Percentiles rank a stretch among this genome's conserved stretches.
Evolutionary conservation across 2,113 vertebrate species (phyloP).

Genomic region (Lynx canadensis): DNA sequence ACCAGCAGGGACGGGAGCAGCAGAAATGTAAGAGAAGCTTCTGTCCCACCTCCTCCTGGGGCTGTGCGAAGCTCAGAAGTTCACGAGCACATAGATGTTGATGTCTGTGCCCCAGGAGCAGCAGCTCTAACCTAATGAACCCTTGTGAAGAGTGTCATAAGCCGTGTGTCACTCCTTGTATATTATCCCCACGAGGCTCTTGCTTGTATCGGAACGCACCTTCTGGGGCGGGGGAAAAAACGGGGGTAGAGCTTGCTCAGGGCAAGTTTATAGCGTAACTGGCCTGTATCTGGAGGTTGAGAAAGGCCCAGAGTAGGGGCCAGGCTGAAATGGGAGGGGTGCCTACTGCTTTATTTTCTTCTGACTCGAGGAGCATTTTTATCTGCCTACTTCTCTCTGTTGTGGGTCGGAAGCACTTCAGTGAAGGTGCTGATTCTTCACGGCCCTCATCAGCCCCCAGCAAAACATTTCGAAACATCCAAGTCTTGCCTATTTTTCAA

Average conservation of each 20-base stretch:
- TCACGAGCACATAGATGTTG: rapidly evolving
- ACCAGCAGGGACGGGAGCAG: not conserved
- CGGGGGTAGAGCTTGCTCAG: not conserved
- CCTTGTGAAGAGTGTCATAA: not conserved
- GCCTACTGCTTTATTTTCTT: not conserved
- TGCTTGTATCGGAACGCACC: not conserved
- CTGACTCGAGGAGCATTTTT: no score
- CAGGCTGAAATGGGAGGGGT: not conserved
- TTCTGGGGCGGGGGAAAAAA: rapidly evolving
- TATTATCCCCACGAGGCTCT: rapidly evolving
- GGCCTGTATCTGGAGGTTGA: not conserved
- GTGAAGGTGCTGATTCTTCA: not conserved
- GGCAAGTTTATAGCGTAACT: not conserved
- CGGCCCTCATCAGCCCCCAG: not conserved
- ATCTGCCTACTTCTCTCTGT: not conserved
- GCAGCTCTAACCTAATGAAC: not conserved
- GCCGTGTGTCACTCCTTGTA: not conserved
- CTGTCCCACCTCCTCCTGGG: rapidly evolving
- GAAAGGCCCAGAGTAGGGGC: rapidly evolving
- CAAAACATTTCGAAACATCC: not conserved
- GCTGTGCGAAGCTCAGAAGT: not conserved
- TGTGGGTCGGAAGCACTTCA: not conserved
- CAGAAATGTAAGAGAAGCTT: not conserved
- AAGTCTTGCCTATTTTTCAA: not conserved
- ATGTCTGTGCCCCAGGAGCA: not conserved